These are phyloP conservation scores for Berghia stephanieae DNA, from an alignment of 1,140 invertebrate genomes.

Conservation along the genomic window DNA sequence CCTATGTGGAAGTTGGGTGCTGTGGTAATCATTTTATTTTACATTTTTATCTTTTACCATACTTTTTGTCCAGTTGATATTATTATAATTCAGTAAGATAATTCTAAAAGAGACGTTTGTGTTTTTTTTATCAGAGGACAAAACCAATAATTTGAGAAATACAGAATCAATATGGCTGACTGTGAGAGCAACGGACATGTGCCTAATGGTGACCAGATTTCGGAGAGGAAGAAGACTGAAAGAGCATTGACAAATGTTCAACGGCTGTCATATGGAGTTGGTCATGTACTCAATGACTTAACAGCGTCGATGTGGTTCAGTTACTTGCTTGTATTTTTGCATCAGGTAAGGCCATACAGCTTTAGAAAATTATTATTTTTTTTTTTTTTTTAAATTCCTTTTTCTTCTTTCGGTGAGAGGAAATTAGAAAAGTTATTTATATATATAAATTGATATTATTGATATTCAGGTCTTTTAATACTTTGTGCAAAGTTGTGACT, in stretches of 20 bases:
- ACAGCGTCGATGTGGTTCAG: slow-evolving; percentile 98
- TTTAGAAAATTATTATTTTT: not conserved
- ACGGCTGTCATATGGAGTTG: slow-evolving; percentile 76
- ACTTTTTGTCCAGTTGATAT: too few species aligned
- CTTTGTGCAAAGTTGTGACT: not conserved
- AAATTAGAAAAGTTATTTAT: not conserved
- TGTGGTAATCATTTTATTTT: too few species aligned
- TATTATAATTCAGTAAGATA: too few species aligned
- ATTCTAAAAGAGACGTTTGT: too few species aligned
- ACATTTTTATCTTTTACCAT: too few species aligned
- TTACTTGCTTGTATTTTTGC: slow-evolving; percentile 92
- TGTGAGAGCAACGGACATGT: too few species aligned
- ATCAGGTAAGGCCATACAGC: slow-evolving; percentile 70
- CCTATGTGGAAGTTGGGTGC: too few species aligned
- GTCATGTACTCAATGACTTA: slow-evolving; percentile 93
- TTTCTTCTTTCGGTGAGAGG: not conserved
- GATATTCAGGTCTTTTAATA: not conserved
- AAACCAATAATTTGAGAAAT: too few species aligned
- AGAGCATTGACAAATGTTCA: slow-evolving; percentile 3
- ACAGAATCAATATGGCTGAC: too few species aligned
- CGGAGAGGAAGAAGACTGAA: too few species aligned
- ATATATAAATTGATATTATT: not conserved
- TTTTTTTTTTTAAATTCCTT: not conserved
- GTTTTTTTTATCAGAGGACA: too few species aligned
- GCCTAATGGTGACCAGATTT: too few species aligned